Base-by-base conservation (phyloP, 2,888 invertebrate genomes). In the Ormyrus labotus region DNA sequence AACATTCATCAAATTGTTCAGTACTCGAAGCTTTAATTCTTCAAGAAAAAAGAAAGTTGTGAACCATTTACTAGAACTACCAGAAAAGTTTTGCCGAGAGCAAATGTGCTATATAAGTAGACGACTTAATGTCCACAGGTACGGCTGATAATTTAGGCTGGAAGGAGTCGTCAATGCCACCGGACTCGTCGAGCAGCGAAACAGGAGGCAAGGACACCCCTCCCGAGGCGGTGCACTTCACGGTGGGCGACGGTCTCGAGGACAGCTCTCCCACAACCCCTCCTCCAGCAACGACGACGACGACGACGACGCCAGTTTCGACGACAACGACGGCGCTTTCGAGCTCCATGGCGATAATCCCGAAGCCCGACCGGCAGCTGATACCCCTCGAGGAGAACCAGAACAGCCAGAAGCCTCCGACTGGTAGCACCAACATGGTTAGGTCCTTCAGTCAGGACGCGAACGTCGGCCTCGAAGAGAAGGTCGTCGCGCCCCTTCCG, bases 121-220 rank as follows among this genome's bases (percentile, higher is more conserved):
- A 80, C 82, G 83, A 81, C 71, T 72, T 81, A 82, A 77, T 87
- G 84, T 87, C 84, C 84, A 60, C 87, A 90, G 89, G 90, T 87
- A 81, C 84, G 10, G 77, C 87, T 85, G 90, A 89, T 81, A 86
- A 79, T 71, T 72, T 88, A 11, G 84, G 84, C 69, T 92, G 91
- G 92, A 92, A 91, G 86, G 93, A 93, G 82, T 89, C 90, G 2
- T 91, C 91, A 55, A 57, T 87, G 61, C 89, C 90, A 3, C 92
- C 92, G 6, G 93, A 93, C 85, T 93, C 93, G 0, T 93, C 93
- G 45, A 92, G 92, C 83, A 93, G 93, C 84, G 93, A 93, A 83
- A 91, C 92, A 10, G 93, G 93, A 63, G 93, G 93, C 71, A 92
- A 92, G 85, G 92, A 92, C 7, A 89, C 90, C 10, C 90, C 89